phyloP scores from a whole-genome alignment of 1,140 invertebrate species.

The Ceratosolen fusciceps region DNA sequence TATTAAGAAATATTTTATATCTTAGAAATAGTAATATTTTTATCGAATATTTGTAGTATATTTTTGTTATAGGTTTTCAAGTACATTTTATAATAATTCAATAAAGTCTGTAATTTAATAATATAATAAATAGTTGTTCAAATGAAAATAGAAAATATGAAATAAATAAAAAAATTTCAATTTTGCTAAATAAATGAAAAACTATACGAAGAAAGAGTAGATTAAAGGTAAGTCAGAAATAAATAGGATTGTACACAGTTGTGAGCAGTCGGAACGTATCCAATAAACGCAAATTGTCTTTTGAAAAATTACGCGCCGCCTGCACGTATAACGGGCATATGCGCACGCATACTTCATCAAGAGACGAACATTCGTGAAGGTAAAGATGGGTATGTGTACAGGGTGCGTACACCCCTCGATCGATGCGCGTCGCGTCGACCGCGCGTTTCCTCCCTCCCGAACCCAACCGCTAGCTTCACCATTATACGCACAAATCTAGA shows the following conservation, averaged over 20 bases:
- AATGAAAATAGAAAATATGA: too few species aligned
- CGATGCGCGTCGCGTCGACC: neutral
- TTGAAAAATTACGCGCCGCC: constrained; percentile 36
- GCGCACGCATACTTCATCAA: constrained; percentile 45
- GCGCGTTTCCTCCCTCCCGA: neutral
- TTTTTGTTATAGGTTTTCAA: too few species aligned
- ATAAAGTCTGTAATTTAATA: too few species aligned
- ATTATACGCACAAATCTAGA: neutral
- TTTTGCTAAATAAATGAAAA: too few species aligned
- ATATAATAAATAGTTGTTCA: too few species aligned
- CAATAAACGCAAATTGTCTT: constrained; percentile 3
- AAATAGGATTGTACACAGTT: constrained; percentile 19
- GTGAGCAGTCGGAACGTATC: neutral
- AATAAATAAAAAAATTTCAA: too few species aligned
- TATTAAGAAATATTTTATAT: too few species aligned
- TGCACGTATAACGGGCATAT: constrained; percentile 52
- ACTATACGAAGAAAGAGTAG: too few species aligned
- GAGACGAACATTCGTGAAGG: neutral
- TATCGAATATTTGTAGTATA: too few species aligned
- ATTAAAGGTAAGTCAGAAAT: too few species aligned
- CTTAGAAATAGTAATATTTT: too few species aligned
- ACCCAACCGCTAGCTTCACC: neutral
- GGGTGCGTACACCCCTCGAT: constrained; percentile 50
- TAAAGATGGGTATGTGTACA: constrained; percentile 26
- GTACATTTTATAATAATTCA: too few species aligned